Evolutionary conservation across 2,113 vertebrate genomes (phyloP), one percentile per base, ranked within the genome.

Genomic region (Cyrtonyx montezumae): DNA sequence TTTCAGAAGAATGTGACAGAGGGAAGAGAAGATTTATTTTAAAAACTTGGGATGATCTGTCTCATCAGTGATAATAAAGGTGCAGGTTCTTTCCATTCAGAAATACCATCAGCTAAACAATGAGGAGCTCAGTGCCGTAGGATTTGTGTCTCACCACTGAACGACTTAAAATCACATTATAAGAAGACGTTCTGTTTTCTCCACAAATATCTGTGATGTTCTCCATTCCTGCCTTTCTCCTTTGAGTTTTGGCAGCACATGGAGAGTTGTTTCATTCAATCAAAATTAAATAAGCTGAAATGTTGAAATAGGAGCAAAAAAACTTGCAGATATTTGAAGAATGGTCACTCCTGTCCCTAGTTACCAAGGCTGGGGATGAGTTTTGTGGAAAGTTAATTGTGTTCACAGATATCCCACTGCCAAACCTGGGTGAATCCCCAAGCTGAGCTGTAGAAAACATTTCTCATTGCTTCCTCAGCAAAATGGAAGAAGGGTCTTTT

Each of bases 1-100:
- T 92, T 95, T 94, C 93, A 96, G 85, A 96, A 93, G 93, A 96
- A 95, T 96, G 94, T 93, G 95, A 95, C 94, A 96, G 73, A 91
- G 70, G 95, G 74, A 67, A n/a, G 58, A 49, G 92, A 77, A 91
- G 74, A 92, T 92, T 94, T 85, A 59, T 93, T 94, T 94, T 42
- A 71, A 92, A 91, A 90, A 42, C 73, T 84, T 86, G 51, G 89
- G 73, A 90, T 88, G 53, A 77, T 88, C 36, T 88, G 73, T 80
- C 76, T 94, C 85, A 90, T 90, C 82, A 65, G n/a, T 74, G 69
- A 51, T 83, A 83, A 71, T 56, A 78, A 69, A 92, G 90, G 43
- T 46, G 13, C 73, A 88, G 56, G 92, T 14, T 84, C 79, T 67
- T 94, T 84, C 40, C 36, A 66, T 46, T 36, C 49, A 95, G 66